Evolutionary conservation across 2,797 vertebrate species (phyloP).

Genomic region (Arctocebus calabarensis): DNA sequence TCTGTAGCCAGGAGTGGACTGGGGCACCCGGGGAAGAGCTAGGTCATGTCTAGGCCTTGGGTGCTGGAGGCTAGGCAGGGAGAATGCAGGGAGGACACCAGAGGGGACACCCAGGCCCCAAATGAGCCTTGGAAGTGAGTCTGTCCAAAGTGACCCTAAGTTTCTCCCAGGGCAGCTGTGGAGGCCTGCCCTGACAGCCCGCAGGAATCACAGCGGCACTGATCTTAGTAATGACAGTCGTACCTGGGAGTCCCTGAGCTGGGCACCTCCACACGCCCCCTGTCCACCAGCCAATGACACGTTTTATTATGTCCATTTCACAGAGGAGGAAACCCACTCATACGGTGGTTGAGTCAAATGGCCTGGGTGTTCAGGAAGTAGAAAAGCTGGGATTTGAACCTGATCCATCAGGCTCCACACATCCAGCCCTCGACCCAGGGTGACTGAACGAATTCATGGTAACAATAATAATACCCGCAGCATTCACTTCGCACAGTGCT

Average conservation of each 20-base stretch:
- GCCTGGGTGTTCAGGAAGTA: background rate
- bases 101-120: background rate
- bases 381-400: background rate
- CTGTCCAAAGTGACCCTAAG: background rate
- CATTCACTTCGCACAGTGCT: background rate
- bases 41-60: background rate
- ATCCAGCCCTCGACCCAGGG: fast-evolving
- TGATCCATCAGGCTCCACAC: background rate
- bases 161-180: background rate
- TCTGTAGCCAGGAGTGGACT: background rate
- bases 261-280: background rate
- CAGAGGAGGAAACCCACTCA: background rate
- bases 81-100: background rate
- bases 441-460: background rate
- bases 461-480: background rate
- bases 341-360: background rate
- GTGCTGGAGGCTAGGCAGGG: too few relatives aligned
- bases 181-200: background rate
- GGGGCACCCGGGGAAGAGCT: background rate
- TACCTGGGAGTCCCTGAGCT: background rate
- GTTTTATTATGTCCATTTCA: background rate
- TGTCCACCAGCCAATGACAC: background rate
- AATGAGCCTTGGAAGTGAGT: background rate
- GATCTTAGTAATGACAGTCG: background rate
- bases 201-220: background rate